Evolutionary conservation across 53 echinoderm and acorn worm species (phyloP).

Genomic region (Patiria pectinifera): DNA sequence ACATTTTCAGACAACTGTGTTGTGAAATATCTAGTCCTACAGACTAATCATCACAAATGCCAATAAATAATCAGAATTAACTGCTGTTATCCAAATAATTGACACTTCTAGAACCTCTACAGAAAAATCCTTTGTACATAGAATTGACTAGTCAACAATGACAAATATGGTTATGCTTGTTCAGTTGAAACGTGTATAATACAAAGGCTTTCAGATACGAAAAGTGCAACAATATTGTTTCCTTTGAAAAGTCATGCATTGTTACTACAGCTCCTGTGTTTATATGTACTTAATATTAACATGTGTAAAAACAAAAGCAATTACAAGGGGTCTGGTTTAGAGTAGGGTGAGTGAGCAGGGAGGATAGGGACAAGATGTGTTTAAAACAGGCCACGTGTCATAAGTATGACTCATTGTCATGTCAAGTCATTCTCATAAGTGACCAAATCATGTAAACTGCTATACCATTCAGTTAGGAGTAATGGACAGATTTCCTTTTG

Average conservation of each 20-base stretch:
- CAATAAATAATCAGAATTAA: conserved; percentile 4
- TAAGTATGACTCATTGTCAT: no score
- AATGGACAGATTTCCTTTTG: no score
- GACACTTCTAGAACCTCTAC: not conserved
- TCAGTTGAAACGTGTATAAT: not conserved
- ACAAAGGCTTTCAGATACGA: not conserved
- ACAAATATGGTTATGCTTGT: not conserved
- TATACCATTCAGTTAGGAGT: no score
- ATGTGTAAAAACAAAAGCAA: no score
- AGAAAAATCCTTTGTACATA: not conserved
- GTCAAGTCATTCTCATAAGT: no score
- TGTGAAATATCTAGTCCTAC: not conserved
- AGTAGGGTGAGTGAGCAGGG: no score
- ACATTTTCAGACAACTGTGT: no score
- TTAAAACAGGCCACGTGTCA: no score
- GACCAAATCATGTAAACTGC: no score
- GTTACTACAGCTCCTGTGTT: not conserved
- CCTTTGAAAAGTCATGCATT: not conserved
- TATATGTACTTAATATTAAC: no score
- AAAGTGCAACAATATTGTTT: not conserved
- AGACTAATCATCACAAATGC: not conserved
- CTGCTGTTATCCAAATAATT: not conserved
- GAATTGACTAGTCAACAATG: not conserved
- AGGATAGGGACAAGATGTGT: no score
- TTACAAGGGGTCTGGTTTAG: no score